Base-by-base conservation (phyloP, 2,888 invertebrate species). In the Chrysodeixis includens region DNA sequence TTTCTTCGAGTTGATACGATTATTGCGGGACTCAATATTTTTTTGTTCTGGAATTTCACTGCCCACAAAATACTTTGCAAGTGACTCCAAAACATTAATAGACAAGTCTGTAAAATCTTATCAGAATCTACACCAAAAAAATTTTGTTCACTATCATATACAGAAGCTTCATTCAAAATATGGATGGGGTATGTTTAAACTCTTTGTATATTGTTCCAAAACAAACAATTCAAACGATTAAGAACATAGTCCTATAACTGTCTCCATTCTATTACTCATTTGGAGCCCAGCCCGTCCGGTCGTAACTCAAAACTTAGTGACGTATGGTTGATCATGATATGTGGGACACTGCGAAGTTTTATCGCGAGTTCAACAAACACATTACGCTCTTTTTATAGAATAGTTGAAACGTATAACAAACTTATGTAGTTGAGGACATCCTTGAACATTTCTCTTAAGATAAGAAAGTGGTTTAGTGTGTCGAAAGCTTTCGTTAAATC, bases 241-340 rank as follows among this genome's bases (percentile, higher is more conserved):
- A 7, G 1, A 51, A 49, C 30, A 49, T 6, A 52, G 30, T 6
- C 4, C 14, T 16, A 53, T 51, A 57, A 60, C 12, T 14, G 53
- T 54, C 53, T 12, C 49, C 35, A 64, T 74, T 61, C 18, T 69
- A 56, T 64, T 49, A 58, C 49, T 61, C 51, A 56, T 73, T 57
- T 66, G 8, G 66, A 71, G 66, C 62, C 9, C 30, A 51, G 35
- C 35, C 22, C 5, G 32, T 26, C 22, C 14, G 79, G 75, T 79
- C 81, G 76, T 82, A 82, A 85, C 76, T 85, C 83, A 81, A 79
- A 84, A 85, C 71, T 82, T 72, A 67, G 66, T 63, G 84, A 78
- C 79, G 67, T 54, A 40, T 18, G 60, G 52, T 26, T 30, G n/a
- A 53, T 76, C 58, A 56, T 56, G 58, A 73, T 59, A 62, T 54